Conservation (phyloP, 2,113 vertebrate species). For the Myrmecophaga tridactyla region DNA sequence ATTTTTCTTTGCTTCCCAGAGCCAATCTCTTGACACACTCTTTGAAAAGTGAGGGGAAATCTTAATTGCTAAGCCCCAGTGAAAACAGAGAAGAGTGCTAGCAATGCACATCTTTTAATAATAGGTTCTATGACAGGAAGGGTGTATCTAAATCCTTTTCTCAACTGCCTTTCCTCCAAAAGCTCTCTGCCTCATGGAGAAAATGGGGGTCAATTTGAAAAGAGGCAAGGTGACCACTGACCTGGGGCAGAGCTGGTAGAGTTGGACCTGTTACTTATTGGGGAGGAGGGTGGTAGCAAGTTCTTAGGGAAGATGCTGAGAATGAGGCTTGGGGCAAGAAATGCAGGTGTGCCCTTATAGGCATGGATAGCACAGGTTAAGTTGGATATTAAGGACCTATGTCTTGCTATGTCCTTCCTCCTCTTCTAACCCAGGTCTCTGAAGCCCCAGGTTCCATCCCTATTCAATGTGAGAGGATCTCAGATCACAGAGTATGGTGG, state of each 20-base stretch:
- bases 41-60: not conserved
- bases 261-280: not conserved
- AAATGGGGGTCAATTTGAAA: not conserved
- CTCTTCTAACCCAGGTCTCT: not conserved
- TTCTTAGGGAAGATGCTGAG: not conserved
- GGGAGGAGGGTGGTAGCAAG: not conserved
- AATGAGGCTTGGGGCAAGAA: not conserved
- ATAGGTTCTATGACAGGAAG: not conserved
- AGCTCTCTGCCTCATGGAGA: not conserved
- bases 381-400: not conserved
- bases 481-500: not conserved
- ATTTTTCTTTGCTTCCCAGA: constrained; percentile 68
- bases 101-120: constrained; percentile 30
- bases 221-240: not conserved
- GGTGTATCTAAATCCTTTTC: constrained; percentile 8
- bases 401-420: not conserved
- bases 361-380: not conserved
- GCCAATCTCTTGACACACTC: constrained; percentile 59
- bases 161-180: constrained; percentile 12
- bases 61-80: constrained; percentile 52
- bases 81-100: constrained; percentile 18
- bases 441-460: not conserved
- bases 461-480: not conserved
- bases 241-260: not conserved
- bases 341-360: not conserved